Evolutionary conservation across 1,140 invertebrate genomes (phyloP).

Genomic region (Caenorhabditis remanei): DNA sequence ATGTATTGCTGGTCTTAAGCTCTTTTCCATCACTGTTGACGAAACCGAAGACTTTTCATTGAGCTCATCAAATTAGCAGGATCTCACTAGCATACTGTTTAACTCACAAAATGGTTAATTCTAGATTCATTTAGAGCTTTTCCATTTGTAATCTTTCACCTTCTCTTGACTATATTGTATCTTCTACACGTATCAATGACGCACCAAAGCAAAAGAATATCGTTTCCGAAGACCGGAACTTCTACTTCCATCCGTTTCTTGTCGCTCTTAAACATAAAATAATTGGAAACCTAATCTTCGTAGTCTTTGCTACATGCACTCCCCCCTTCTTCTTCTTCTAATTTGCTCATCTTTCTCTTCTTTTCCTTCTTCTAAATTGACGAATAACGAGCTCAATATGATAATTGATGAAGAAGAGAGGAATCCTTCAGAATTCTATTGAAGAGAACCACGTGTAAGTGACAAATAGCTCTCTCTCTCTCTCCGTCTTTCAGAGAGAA

Average conservation of each 20-base stretch:
- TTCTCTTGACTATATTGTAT: too few species aligned
- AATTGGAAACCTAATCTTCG: constrained; percentile 34
- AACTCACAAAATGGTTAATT: too few species aligned
- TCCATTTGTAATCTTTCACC: too few species aligned
- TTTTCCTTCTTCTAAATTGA: background rate
- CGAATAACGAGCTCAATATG: background rate
- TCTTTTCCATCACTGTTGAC: too few species aligned
- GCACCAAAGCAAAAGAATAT: background rate
- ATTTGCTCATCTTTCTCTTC: background rate
- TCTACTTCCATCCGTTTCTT: background rate
- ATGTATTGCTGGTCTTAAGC: too few species aligned
- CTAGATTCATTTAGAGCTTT: too few species aligned
- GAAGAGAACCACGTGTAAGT: constrained; percentile 1
- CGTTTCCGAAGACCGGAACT: background rate
- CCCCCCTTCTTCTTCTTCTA: background rate
- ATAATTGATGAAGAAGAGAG: background rate
- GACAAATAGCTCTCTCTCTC: background rate
- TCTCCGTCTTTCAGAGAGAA: background rate
- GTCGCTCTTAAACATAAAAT: background rate
- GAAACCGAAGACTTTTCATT: too few species aligned
- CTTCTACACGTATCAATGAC: background rate
- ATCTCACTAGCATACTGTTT: too few species aligned
- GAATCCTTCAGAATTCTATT: background rate
- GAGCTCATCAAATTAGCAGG: too few species aligned
- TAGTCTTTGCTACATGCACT: background rate